Base-by-base conservation (phyloP, 1,140 invertebrate species). In the Drosophila hydei region DNA sequence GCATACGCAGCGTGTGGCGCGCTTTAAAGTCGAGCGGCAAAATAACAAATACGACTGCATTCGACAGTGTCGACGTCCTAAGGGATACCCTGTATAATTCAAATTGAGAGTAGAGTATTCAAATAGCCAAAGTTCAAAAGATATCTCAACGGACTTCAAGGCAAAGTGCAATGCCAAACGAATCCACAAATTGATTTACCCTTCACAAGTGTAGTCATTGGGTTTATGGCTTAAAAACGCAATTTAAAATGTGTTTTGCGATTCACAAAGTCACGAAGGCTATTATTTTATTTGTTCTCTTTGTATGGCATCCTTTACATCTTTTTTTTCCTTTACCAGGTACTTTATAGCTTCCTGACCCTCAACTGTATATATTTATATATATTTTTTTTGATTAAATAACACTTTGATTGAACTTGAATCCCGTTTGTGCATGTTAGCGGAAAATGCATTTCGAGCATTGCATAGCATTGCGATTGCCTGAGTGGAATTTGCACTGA, bases 1-100 rank as follows among this genome's bases (percentile, higher is more conserved):
- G 48, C 62, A 72, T 67, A 72, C 62, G 42, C 62, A 23, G 55
- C 70, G n/a, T 72, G 47, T 40, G 40, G 48, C 47, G 11, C 42
- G 30, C 40, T 71, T 71, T 45, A 71, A 51, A 51, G 45, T 58
- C 40, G 54, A 48, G 14, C 16, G 19, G 5, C 2, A 47, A 42
- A 42, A 42, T 42, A 18, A 3, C 30, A 33, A 33, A 33, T 12
- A 11, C 7, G 27, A 30, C 0, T 30, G 27, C 27, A 30, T 6
- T 8, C 2, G 27, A 2, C 30, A 33, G 9, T 3, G 30, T 4
- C 12, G 30, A 2, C 12, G 9, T 0, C 11, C 30, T 33, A 33
- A 1, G 12, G 0, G 30, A 33, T 33, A 33, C 30, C 30, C 9
- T 33, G 12, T 23, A 23, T 23, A 23, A 23, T 23, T 23, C 21